These are phyloP conservation scores for Charina bottae DNA, from an alignment of 2,113 vertebrate species.

Conservation along the genomic window DNA sequence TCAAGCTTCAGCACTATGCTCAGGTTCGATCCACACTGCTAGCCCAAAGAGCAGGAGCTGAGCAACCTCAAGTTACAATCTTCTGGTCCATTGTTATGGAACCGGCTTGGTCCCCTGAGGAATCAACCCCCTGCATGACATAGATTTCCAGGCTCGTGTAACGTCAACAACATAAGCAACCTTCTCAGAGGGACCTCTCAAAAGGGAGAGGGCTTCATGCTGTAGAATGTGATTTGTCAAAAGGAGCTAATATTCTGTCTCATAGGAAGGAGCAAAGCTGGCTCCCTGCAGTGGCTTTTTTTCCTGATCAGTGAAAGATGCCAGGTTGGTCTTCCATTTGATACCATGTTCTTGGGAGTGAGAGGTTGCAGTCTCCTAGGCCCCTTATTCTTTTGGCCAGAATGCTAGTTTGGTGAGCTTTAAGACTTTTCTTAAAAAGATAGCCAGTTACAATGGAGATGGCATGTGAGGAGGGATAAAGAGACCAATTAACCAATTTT, in stretches of 20 bases:
- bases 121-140: background rate
- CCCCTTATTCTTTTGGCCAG: background rate
- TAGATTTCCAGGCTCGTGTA: background rate
- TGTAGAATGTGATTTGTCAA: background rate
- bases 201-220: background rate
- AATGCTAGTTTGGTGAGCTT: conserved; percentile 50
- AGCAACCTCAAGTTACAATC: background rate
- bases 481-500: conserved; percentile 85
- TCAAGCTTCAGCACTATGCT: background rate
- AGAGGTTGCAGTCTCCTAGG: background rate
- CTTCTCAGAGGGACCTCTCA: background rate
- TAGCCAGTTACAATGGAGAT: conserved; percentile 56
- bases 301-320: background rate
- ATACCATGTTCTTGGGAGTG: background rate
- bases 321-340: background rate
- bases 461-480: conserved; percentile 73
- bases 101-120: background rate
- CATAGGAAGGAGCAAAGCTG: background rate
- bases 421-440: conserved; percentile 65
- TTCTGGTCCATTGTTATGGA: background rate
- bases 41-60: background rate
- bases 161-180: background rate
- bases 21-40: background rate
- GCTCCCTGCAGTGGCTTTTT: background rate
- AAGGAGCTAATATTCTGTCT: background rate